phyloP scores from a whole-genome alignment of 2,113 vertebrate species.

The Hippocampus guttulatus region DNA sequence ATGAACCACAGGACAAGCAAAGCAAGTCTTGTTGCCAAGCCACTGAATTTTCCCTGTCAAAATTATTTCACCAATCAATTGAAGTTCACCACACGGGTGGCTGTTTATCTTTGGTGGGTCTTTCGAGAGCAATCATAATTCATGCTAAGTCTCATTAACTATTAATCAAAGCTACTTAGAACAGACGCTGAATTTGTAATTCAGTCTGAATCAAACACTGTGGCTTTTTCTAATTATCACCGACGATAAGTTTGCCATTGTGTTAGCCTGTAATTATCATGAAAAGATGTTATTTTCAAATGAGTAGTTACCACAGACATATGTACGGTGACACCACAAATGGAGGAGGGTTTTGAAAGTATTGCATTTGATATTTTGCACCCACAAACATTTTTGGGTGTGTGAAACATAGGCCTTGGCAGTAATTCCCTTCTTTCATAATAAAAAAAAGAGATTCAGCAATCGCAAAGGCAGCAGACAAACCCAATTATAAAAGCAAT shows the following conservation, averaged over 20 bases:
- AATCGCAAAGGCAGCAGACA: slow-evolving; percentile 62
- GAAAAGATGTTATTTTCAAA: slow-evolving; percentile 43
- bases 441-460: slow-evolving; percentile 60
- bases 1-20: slow-evolving; percentile 9
- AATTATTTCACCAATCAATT: slow-evolving; percentile 45
- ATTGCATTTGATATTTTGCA: slow-evolving; percentile 39
- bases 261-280: slow-evolving; percentile 70
- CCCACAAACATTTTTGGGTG: slow-evolving; percentile 33
- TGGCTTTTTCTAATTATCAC: slow-evolving; percentile 67
- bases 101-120: slow-evolving; percentile 48
- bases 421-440: slow-evolving; percentile 67
- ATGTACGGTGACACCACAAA: slow-evolving; percentile 12
- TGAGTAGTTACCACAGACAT: slow-evolving; percentile 15
- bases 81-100: slow-evolving; percentile 19
- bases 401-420: slow-evolving; percentile 45
- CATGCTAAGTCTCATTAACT: slow-evolving; percentile 61
- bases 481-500: slow-evolving; percentile 70
- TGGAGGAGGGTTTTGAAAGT: slow-evolving; percentile 26
- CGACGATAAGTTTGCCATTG: slow-evolving; percentile 69
- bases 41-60: slow-evolving; percentile 31
- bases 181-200: slow-evolving; percentile 64
- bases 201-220: slow-evolving; percentile 66
- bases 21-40: slow-evolving; percentile 7
- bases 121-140: slow-evolving; percentile 64
- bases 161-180: slow-evolving; percentile 64